Conservation (phyloP, 2,888 invertebrate species). For the Andrena dorsata region DNA sequence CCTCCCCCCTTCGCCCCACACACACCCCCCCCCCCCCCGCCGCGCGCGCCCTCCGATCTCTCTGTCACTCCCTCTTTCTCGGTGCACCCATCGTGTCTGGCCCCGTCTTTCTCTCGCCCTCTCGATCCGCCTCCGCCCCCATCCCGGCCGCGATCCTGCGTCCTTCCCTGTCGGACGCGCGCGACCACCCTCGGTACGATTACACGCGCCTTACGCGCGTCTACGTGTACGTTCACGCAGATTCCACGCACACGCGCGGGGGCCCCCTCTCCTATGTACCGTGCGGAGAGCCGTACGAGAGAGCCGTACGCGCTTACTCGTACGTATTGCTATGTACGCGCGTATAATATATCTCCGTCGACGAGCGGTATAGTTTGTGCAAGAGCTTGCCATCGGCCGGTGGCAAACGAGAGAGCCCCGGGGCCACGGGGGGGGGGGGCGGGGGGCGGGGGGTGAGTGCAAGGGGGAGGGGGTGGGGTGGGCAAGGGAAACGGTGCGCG, state of each 20-base stretch:
- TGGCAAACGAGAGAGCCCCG: conserved; percentile 63
- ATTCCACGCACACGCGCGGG: conserved; percentile 54
- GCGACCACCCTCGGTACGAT: conserved; percentile 49
- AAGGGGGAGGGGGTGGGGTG: conserved; percentile 24
- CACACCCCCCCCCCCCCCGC: conserved; percentile 25
- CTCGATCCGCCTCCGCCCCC: conserved; percentile 21
- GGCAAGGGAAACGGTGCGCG: conserved; percentile 60
- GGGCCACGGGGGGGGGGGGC: neutral
- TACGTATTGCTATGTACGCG: conserved; percentile 61
- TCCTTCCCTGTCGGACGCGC: conserved; percentile 36
- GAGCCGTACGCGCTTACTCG: conserved; percentile 49
- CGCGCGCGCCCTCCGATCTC: conserved; percentile 42
- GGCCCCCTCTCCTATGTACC: neutral
- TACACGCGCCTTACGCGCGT: conserved; percentile 68
- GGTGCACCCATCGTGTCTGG: neutral
- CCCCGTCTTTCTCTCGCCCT: conserved; percentile 29
- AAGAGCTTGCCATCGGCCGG: conserved; percentile 70
- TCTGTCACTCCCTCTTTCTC: neutral
- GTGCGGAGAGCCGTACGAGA: conserved; percentile 1
- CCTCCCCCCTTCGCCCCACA: no score
- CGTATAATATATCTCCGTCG: conserved; percentile 70
- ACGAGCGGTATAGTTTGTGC: conserved; percentile 70
- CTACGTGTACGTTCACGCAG: conserved; percentile 59
- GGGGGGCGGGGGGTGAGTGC: conserved; percentile 3
- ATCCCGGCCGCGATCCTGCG: conserved; percentile 18